Base-by-base conservation (phyloP, 1,140 invertebrate genomes). In the Microplitis demolitor region DNA sequence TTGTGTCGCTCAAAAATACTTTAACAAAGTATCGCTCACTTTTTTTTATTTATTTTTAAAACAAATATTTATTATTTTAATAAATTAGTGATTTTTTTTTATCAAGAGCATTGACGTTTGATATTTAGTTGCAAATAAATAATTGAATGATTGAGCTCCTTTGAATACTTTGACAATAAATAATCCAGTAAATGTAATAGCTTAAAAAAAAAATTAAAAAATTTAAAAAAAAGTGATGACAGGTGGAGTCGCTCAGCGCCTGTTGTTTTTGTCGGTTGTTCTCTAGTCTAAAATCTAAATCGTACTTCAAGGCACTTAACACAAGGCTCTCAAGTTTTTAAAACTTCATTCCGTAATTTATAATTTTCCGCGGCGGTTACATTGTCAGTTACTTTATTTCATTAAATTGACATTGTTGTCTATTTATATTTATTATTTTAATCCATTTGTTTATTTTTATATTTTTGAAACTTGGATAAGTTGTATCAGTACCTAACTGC, bases 291-390 rank as follows among this genome's bases (percentile, higher is more conserved):
- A 86, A 84, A 80, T 86, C 84, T 87, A 87, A 83, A 74, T 85
- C 83, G 11, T 54, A 34, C 14, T 86, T 86, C 79, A 87, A 87
- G 86, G 86, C 86, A 87, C 86, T 87, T 87, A 84, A 87, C 80
- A 84, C 84, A 87, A 87, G 86, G 85, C 86, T 87, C 81, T 84
- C 83, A 83, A 81, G 80, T 78, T 85, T 85, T 74, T 77, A 81
- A 76, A 79, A 76, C 77, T 82, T 74, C 56, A 66, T 67, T 60
- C 62, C 67, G 37, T 54, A 37, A 50, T 64, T 64, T 58, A 6
- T 31, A 24, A 14, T 24, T 24, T 58, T 6, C 58, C 3, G 37
- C 34, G 24, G 56, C 33, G 53, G 13, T 60, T 39, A 37, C 37
- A 11, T 9, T 31, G 14, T 5, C 24, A 35, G 16, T 33, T 11